A percentile compares a stretch with the other conserved stretches of the same genome.
Conservation (phyloP, 2,113 vertebrate species). For the Poeciliopsis turrubarensis region DNA sequence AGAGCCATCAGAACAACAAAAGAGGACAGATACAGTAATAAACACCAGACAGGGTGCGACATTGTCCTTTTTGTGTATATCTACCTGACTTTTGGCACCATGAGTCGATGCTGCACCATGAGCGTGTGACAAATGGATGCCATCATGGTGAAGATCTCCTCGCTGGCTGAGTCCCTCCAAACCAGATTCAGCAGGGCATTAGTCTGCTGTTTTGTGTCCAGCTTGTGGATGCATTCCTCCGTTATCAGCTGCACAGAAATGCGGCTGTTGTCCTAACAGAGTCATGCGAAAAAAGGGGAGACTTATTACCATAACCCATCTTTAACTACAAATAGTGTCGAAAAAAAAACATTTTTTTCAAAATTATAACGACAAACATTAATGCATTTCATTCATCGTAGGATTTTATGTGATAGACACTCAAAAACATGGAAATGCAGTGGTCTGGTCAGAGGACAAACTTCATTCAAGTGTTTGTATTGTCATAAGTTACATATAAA, state of each 20-base stretch:
- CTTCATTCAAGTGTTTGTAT: neutral
- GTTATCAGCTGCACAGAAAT: conserved; percentile 90
- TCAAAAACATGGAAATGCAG: no score
- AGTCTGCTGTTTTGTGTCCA: conserved; percentile 96
- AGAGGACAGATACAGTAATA: no score
- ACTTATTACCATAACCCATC: no score
- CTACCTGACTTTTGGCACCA: conserved; percentile 98
- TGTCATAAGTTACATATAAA: neutral
- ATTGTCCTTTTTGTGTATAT: conserved; percentile 15
- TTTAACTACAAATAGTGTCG: no score
- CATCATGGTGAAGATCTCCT: conserved; percentile 90
- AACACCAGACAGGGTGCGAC: no score
- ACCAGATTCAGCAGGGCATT: conserved; percentile 92
- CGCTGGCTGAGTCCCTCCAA: conserved; percentile 94
- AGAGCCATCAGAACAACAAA: no score
- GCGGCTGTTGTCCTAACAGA: conserved; percentile 83
- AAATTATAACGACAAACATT: no score
- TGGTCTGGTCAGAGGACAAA: no score
- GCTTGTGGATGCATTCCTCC: conserved; percentile 92
- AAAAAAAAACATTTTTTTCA: no score
- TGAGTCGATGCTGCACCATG: conserved; percentile 97
- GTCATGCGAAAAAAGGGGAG: neutral
- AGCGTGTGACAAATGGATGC: conserved; percentile 95
- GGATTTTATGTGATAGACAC: no score
- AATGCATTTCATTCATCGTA: no score